These are phyloP conservation scores for Denticeps clupeoides DNA, from an alignment of 2,797 vertebrate species.

Conservation along the genomic window DNA sequence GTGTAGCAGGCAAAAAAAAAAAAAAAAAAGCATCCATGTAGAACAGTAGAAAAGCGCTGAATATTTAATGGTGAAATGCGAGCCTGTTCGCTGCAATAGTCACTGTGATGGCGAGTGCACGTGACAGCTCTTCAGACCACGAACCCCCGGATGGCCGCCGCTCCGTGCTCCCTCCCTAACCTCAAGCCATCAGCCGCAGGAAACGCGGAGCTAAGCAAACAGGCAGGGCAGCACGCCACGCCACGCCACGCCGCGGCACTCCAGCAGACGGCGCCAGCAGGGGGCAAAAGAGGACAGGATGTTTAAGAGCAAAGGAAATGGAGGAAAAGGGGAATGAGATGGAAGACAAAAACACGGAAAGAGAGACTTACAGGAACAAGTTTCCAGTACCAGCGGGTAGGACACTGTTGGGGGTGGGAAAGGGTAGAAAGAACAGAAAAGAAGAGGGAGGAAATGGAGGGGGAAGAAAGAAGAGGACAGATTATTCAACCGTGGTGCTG, in stretches of 20 bases:
- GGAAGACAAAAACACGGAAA: constrained; percentile 39
- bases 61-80: too few relatives aligned
- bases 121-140: too few relatives aligned
- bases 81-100: too few relatives aligned
- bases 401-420: constrained; percentile 64
- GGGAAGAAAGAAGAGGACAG: constrained; percentile 26
- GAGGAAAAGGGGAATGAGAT: constrained; percentile 36
- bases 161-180: too few relatives aligned
- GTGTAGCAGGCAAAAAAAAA: too few relatives aligned
- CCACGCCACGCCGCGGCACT: neutral
- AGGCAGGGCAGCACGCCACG: neutral
- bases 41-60: too few relatives aligned
- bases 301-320: constrained; percentile 34
- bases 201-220: neutral
- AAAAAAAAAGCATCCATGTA: too few relatives aligned
- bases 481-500: constrained; percentile 45
- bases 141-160: too few relatives aligned
- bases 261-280: constrained; percentile 11
- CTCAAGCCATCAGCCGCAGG: too few relatives aligned
- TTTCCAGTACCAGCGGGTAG: constrained; percentile 75
- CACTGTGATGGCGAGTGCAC: too few relatives aligned
- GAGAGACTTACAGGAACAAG: constrained; percentile 76
- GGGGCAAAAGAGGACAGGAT: constrained; percentile 8
- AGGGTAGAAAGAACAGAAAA: constrained; percentile 54
- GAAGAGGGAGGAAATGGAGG: constrained; percentile 62